phyloP scores from a whole-genome alignment of 2,888 invertebrate species.

The Clusia tigrina region DNA sequence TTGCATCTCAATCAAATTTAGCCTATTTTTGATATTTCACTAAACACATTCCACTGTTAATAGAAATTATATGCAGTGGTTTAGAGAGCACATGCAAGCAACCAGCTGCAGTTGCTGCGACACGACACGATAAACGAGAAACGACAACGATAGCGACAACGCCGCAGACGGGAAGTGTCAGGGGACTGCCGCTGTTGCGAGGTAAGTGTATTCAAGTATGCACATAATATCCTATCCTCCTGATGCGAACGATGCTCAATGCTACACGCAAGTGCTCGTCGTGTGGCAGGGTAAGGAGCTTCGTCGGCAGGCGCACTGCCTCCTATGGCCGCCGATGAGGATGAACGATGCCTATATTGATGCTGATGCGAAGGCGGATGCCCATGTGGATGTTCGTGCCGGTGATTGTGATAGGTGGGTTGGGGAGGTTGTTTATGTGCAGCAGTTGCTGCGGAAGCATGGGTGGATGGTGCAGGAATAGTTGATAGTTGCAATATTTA shows the following conservation, averaged over 20 bases:
- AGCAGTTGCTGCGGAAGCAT: neutral
- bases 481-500: constrained; percentile 2
- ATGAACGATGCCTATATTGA: no score
- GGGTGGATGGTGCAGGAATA: no score
- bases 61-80: constrained; percentile 1
- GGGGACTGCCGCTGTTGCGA: constrained; percentile 12
- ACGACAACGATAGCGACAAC: neutral
- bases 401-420: neutral
- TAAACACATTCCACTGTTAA: constrained; percentile 1
- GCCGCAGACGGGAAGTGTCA: neutral
- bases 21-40: neutral
- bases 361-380: no score
- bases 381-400: no score
- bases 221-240: constrained; percentile 24
- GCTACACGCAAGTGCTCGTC: constrained; percentile 9
- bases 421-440: neutral
- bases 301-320: constrained; percentile 10
- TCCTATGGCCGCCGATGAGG: no score
- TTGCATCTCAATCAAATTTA: no score
- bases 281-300: constrained; percentile 15
- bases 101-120: neutral
- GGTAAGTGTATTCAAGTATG: constrained; percentile 28
- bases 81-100: no score
- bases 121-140: neutral
- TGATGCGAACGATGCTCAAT: constrained; percentile 14